Base-by-base conservation (phyloP, 2,797 vertebrate species). In the Allobates femoralis region DNA sequence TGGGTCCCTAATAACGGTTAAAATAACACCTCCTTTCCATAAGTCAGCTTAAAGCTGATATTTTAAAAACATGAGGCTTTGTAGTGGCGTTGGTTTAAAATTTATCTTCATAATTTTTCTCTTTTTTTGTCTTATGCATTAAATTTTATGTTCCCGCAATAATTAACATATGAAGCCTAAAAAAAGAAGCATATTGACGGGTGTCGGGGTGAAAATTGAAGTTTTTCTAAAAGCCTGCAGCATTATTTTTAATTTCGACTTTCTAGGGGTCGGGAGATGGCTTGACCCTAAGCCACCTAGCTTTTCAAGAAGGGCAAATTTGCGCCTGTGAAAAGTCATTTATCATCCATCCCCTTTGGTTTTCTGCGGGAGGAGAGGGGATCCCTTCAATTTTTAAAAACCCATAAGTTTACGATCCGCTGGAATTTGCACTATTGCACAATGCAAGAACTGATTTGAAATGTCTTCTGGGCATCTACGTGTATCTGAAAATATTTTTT, bases 241-340 rank as follows among this genome's bases (percentile, higher is more conserved):
- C 74, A 66, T 77, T 34, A 46, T 89, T 51, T 32, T 41, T 41
- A 16, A 14, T 90, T 15, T 82, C 84, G 0, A 41, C 30, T 89
- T 71, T 32, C 62, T 84, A 51, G 62, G 89, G 50, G 89, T 82
- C 62, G 86, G 69, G 81, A 90, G 86, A 86, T 88, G 91, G 90
- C 88, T 89, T 88, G 89, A 90, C 90, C 88, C 84, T 90, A 74
- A 91, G 87, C 91, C 91, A 91, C 90, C 85, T 92, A 51, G 62
- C 85, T 89, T 93, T 91, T 92, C 92, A 92, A 74, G 91, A 92
- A 92, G 92, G n/a, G 93, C 81, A 90, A 90, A 94, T 92, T 87
- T 85, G 89, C 80, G 88, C 80, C 90, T 92, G 89, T 81, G 85
- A 91, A 92, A 91, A 89, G 84, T 90, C 88, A 91, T 89, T 92